phyloP scores from a whole-genome alignment of 2,113 vertebrate species.

The Callopanchax toddi region DNA sequence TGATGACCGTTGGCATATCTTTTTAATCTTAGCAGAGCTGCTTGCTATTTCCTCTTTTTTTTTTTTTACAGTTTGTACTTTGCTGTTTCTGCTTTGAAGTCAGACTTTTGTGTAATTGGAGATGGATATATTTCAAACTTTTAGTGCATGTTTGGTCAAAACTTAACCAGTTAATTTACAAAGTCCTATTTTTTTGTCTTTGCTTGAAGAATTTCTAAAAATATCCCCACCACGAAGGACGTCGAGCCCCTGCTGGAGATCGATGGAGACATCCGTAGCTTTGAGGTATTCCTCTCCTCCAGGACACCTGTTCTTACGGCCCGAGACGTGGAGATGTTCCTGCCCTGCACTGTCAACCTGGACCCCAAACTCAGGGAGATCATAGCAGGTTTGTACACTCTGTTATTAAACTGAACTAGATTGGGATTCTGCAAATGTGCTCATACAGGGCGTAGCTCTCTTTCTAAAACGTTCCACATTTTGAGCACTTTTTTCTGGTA shows the following conservation, averaged over 20 bases:
- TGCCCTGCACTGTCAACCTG: constrained; percentile 96
- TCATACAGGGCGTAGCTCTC: constrained; percentile 21
- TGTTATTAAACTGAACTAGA: not conserved
- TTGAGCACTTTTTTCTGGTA: constrained; percentile 1
- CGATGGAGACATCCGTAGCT: constrained; percentile 94
- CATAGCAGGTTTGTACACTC: constrained; percentile 87
- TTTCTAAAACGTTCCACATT: constrained; percentile 9
- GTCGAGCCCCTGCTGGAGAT: constrained; percentile 98
- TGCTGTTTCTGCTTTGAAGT: constrained; percentile 11
- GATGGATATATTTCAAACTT: not conserved
- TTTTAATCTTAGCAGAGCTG: constrained; percentile 65
- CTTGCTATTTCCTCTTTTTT: constrained; percentile 65
- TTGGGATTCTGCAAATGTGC: constrained; percentile 2
- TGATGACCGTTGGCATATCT: constrained; percentile 74
- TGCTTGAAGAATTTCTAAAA: constrained; percentile 91
- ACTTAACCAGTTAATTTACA: too few species aligned
- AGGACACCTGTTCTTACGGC: constrained; percentile 92
- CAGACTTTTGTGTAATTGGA: constrained; percentile 18
- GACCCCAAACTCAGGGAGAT: constrained; percentile 98
- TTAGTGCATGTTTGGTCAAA: not conserved
- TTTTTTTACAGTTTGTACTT: constrained; percentile 47
- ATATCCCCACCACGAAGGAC: constrained; percentile 96
- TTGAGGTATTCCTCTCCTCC: constrained; percentile 97
- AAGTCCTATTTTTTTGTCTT: not conserved
- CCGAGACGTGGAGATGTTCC: constrained; percentile 92